Base-by-base conservation (phyloP, 2,888 invertebrate genomes). In the Diadromus collaris region DNA sequence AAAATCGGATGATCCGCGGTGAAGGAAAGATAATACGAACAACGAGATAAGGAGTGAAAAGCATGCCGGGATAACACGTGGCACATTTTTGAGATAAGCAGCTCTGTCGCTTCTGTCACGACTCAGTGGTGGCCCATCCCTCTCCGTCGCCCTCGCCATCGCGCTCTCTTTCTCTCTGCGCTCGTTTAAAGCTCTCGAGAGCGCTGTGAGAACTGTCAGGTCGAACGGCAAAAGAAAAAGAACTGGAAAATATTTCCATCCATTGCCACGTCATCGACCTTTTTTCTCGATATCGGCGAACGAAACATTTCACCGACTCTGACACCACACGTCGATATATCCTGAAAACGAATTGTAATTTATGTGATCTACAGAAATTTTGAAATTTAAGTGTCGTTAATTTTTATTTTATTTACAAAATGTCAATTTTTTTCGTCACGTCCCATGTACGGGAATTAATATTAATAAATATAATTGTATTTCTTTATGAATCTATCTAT, bases 81-180 rank as follows among this genome's bases (percentile, higher is more conserved):
- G 80, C 78, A 80, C 81, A 76, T 81, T 81, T 81, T 76, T 81
- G 74, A 78, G 80, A 82, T 82, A 82, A 82, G 78, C 48, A 67
- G 69, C 38, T 58, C 68, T 44, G 68, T 56, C 54, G 29, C 56
- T 29, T 46, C 71, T 34, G 71, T 24, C 34, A n/a, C 32, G 24
- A 56, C 48, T 58, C 54, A 69, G 34, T 54, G 6, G 34, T 48
- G 27, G 32, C 34, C 19, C 51, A 51, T 56, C 67, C 63, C 58
- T 48, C 32, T 71, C 63, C 32, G 58, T 6, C 65, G 7, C 32
- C 10, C 27, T 63, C 13, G 41, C 32, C 13, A 13, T 41, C 51
- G 9, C 56, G 32, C 24, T 32, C 32, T 60, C 60, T 48, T 21
- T 29, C 73, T 54, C 29, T 69, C 54, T 44, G 46, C 46, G 27